Evolutionary conservation across 2,888 invertebrate genomes (phyloP).

Genomic region (Tineola bisselliella): DNA sequence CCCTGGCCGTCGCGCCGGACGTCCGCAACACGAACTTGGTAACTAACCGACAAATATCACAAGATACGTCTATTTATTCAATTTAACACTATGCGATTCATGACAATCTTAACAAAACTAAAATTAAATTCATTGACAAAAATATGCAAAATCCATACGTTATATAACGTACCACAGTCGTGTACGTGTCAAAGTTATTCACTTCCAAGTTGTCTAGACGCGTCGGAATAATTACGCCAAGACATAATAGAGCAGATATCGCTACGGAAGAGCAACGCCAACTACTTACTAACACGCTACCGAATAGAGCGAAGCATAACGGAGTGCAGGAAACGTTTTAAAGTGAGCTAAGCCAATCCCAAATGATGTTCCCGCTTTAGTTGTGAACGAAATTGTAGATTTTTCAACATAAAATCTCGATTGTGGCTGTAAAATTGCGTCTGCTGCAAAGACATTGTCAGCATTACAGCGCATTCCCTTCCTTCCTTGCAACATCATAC

Average conservation of each 20-base stretch:
- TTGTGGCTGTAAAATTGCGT: not conserved
- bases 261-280: constrained; percentile 3
- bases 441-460: constrained; percentile 13
- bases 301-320: constrained; percentile 15
- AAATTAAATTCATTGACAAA: no score
- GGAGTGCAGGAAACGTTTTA: constrained; percentile 18
- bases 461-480: constrained; percentile 4
- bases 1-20: not conserved
- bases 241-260: constrained; percentile 5
- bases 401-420: constrained; percentile 13
- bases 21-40: not conserved
- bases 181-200: not conserved
- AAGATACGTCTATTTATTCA: no score
- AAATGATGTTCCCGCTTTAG: constrained; percentile 17
- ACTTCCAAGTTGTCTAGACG: constrained; percentile 3
- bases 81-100: no score
- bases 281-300: constrained; percentile 15
- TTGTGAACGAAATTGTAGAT: constrained; percentile 5
- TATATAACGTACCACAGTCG: not conserved
- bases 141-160: no score
- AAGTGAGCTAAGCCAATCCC: constrained; percentile 19
- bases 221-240: not conserved
- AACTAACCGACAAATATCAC: not conserved
- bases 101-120: no score
- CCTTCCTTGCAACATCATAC: not conserved